phyloP scores from a whole-genome alignment of 2,113 vertebrate species.

The Coracopsis vasa region DNA sequence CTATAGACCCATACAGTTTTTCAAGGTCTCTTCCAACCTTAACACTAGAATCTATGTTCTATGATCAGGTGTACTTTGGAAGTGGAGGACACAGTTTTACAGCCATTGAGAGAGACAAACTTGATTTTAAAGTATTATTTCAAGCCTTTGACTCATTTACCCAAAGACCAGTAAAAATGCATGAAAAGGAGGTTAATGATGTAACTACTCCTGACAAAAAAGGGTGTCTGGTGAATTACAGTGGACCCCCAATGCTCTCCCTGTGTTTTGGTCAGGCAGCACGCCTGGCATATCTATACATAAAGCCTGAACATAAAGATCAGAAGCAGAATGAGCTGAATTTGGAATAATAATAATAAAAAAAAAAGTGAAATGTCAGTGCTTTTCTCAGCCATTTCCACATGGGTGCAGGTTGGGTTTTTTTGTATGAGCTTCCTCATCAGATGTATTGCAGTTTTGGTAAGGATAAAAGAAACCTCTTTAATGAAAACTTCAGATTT shows the following conservation, averaged over 20 bases:
- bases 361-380: background rate
- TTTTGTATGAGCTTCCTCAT: background rate
- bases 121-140: background rate
- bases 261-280: background rate
- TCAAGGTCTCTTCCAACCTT: background rate
- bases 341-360: background rate
- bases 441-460: background rate
- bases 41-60: background rate
- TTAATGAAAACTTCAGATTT: background rate
- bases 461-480: background rate
- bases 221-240: background rate
- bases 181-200: background rate
- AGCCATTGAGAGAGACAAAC: background rate
- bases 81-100: background rate
- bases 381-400: background rate
- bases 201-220: fast-evolving
- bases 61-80: background rate
- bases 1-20: background rate
- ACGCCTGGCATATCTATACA: fast-evolving
- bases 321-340: background rate
- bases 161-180: background rate
- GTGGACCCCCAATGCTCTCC: background rate
- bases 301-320: background rate
- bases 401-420: background rate
- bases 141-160: background rate